Percentiles rank a stretch among this genome's conserved stretches.
Evolutionary conservation across 2,888 invertebrate species (phyloP).

Genomic region (Spodoptera picta): DNA sequence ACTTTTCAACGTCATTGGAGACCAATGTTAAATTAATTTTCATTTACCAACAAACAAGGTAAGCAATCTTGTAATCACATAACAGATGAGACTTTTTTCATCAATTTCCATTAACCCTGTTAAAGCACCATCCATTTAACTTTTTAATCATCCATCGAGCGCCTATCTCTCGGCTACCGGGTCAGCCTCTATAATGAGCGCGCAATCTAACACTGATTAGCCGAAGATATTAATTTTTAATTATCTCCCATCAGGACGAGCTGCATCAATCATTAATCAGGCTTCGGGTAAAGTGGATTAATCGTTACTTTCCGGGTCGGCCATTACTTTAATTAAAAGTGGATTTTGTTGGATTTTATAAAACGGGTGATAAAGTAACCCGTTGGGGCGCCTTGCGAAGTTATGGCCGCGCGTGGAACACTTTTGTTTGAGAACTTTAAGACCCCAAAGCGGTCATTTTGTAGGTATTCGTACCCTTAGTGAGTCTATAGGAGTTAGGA

Average conservation of each 20-base stretch:
- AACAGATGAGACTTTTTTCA: constrained; percentile 21
- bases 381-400: no score
- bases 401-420: no score
- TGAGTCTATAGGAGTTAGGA: no score
- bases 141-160: constrained; percentile 19
- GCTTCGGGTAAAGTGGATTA: constrained; percentile 22
- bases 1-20: no score
- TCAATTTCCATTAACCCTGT: constrained; percentile 38
- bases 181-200: constrained; percentile 23
- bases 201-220: constrained; percentile 10
- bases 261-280: constrained; percentile 40
- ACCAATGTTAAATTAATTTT: no score
- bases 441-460: no score
- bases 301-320: constrained; percentile 9
- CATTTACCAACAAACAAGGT: no score
- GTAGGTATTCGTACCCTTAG: no score
- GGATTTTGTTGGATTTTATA: constrained; percentile 18
- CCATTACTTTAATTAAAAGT: constrained; percentile 21
- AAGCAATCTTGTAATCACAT: background rate
- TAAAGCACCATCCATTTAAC: constrained; percentile 35
- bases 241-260: constrained; percentile 1
- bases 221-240: constrained; percentile 40
- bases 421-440: no score
- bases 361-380: constrained; percentile 5
- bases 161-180: constrained; percentile 11